phyloP scores from a whole-genome alignment of 1,140 invertebrate species.

The Macrostomum lignano region DNA sequence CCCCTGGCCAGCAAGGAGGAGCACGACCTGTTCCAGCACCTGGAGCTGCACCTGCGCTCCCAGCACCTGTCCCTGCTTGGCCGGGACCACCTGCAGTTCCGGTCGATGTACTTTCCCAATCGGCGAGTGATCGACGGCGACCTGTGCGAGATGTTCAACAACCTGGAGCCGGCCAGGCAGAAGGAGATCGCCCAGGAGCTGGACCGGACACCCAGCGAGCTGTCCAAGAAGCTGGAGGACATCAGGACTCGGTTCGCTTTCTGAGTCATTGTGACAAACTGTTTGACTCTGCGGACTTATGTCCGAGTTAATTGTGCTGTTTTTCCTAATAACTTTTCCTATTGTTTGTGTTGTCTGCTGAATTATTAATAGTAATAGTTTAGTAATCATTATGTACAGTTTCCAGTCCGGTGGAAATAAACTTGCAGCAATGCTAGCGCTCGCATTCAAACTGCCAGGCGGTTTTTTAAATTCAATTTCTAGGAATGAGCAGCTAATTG shows the following conservation, averaged over 20 bases:
- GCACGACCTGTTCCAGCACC: conserved; percentile 90
- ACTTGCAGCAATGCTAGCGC: too few species aligned
- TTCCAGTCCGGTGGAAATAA: too few species aligned
- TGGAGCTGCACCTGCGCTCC: conserved; percentile 97
- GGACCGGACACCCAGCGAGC: conserved; percentile 64
- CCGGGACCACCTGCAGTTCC: conserved; percentile 74
- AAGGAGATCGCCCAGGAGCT: conserved; percentile 73
- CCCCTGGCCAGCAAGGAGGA: conserved; percentile 93
- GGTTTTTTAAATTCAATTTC: too few species aligned
- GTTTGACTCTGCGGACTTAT: too few species aligned
- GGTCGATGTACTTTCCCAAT: conserved; percentile 87
- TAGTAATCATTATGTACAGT: too few species aligned
- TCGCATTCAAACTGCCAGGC: too few species aligned
- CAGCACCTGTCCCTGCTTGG: conserved; percentile 84
- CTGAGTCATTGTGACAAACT: conserved; percentile 16
- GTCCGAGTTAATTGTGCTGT: too few species aligned
- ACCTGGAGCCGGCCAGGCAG: conserved; percentile 66
- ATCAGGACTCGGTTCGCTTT: conserved; percentile 32
- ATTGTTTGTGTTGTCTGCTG: too few species aligned
- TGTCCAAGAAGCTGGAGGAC: conserved; percentile 36
- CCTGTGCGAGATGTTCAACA: conserved; percentile 91
- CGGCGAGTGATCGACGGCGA: conserved; percentile 97
- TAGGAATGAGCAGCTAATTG: too few species aligned
- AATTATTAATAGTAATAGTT: too few species aligned
- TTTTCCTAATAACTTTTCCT: too few species aligned